Evolutionary conservation across 53 echinoderm and acorn worm species (phyloP), one percentile per base, ranked within the genome.

Genomic region (Patiria pectinifera): DNA sequence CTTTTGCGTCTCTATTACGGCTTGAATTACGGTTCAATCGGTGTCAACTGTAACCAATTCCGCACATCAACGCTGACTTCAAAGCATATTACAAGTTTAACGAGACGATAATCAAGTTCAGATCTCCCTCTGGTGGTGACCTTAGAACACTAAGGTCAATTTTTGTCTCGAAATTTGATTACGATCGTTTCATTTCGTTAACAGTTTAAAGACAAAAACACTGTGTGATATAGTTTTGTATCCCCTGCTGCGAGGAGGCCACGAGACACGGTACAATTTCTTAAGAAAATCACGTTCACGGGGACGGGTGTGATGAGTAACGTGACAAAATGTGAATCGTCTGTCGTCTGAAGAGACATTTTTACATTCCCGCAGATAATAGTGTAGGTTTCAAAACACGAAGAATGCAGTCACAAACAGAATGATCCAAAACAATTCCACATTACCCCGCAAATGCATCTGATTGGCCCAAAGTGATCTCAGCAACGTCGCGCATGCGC

Each of bases 381-480:
- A 53, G 53, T 8, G 2, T 53, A 8, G 53, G 53, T 53, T 53
- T 35, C 1, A 35, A 35, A 8, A 8, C 53, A 53, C 53, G 53
- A 53, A 53, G 2, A 53, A 53, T 53, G 53, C 8, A 53, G 6
- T 53, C 53, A 6, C 53, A 53, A 53, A 0, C 53, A 53, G 8
- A 53, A 53, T 53, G 53, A 1, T 8, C 53, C 8, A 53, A 53
- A 53, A 5, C 5, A 53, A 53, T 53, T 53, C 53, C 8, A 53
- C 53, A 2, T 6, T 53, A 69, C 35, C 0, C 69, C 69, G 10
- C 16, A 15, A 3, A 69, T 15, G 69, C 69, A 69, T 21, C 19
- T 48, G 70, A 85, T 85, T 85, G 85, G 70, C 69, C 69, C 11
- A 70, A 85, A 85, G 71, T 70, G 47, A 85, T 70, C 4, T n/a